Evolutionary conservation across 2,113 vertebrate species (phyloP).

Genomic region (Xerus inauris): DNA sequence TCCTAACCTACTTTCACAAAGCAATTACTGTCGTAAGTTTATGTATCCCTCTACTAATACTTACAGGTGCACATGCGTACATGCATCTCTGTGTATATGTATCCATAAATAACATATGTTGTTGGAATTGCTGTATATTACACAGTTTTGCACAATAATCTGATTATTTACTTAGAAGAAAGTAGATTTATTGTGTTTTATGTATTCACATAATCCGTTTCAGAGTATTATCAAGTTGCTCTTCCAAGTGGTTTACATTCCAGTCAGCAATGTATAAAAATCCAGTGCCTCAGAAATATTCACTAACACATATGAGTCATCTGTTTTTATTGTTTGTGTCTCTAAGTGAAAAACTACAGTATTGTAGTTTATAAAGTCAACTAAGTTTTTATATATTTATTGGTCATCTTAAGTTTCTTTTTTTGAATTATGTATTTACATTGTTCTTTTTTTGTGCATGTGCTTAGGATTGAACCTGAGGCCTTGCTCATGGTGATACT

Average conservation of each 20-base stretch:
- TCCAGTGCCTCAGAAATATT: neutral
- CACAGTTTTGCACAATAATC: neutral
- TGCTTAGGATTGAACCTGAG: neutral
- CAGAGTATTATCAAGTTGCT: neutral
- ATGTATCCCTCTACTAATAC: neutral
- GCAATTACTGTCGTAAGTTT: neutral
- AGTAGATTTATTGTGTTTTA: neutral
- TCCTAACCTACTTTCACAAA: constrained; percentile 7
- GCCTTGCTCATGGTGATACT: no score
- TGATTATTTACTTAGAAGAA: neutral
- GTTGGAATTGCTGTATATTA: neutral
- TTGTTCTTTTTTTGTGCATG: neutral
- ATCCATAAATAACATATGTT: neutral
- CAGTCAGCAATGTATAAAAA: neutral
- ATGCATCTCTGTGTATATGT: neutral
- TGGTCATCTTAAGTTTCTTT: neutral
- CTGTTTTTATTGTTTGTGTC: constrained; percentile 5
- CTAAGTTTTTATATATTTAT: constrained; percentile 1
- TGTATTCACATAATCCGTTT: constrained; percentile 8
- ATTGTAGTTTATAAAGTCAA: constrained; percentile 27
- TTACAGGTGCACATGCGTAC: neutral
- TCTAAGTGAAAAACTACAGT: neutral
- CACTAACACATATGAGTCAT: neutral
- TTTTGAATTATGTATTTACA: constrained; percentile 1
- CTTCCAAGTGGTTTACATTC: constrained; percentile 8